phyloP scores from a whole-genome alignment of 2,113 vertebrate species.

The Macrotis lagotis region DNA sequence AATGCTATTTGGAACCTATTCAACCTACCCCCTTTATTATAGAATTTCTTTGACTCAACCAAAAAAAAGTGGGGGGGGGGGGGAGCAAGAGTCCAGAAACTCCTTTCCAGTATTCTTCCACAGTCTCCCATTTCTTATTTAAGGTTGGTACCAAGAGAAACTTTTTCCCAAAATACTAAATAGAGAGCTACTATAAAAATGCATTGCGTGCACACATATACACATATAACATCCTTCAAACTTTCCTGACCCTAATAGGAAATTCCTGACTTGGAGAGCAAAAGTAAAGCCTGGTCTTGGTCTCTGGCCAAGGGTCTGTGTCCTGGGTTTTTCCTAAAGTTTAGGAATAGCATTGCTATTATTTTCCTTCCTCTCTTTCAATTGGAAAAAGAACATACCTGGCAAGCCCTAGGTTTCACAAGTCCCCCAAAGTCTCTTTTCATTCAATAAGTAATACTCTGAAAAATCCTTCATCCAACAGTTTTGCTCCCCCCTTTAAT shows the following conservation, averaged over 20 bases:
- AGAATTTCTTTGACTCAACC: not conserved
- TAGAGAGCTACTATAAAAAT: not conserved
- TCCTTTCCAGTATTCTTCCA: not conserved
- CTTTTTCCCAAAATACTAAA: not conserved
- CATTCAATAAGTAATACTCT: not conserved
- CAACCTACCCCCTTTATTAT: not conserved
- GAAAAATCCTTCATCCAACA: not conserved
- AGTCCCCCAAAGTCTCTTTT: not conserved
- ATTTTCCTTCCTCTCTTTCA: slow-evolving; percentile 2
- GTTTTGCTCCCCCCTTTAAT: not conserved
- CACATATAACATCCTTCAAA: not conserved
- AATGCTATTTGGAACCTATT: not conserved
- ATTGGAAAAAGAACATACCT: not conserved
- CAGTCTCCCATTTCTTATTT: not conserved
- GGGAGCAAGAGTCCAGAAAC: not conserved
- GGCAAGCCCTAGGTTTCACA: not conserved
- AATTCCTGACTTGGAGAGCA: slow-evolving; percentile 43
- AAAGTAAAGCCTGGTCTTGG: slow-evolving; percentile 18
- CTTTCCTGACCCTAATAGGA: slow-evolving; percentile 67
- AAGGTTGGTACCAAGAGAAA: not conserved
- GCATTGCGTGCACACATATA: not conserved
- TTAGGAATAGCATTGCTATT: not conserved
- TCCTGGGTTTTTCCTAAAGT: not conserved
- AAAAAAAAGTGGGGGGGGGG: not conserved
- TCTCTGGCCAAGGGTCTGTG: not conserved